Evolutionary conservation across 2,888 invertebrate species (phyloP), one percentile per base, ranked within the genome.

Genomic region (Ditylenchus weischeri): DNA sequence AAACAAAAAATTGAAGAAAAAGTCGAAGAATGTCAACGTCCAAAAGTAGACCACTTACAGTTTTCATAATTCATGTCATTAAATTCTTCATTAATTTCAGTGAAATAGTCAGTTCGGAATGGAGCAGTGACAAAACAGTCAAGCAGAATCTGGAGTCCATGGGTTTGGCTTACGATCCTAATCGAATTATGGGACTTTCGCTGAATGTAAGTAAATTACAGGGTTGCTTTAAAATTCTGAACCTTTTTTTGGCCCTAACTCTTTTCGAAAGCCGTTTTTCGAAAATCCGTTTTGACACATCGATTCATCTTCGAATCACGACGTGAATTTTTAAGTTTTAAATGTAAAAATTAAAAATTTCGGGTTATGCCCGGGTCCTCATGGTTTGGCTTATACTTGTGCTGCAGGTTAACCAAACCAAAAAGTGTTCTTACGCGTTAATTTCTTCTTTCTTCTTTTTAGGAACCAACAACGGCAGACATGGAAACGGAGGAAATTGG

Each of bases 161-260:
- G 57, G 68, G 69, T 48, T 35, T 68, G 43, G 68, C 69, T 13
- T 68, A 68, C 57, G 69, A 68, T 19, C 68, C 68, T 1, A 68
- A 68, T 47, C 51, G 67, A 59, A 21, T 59, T 29, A 43, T 59
- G 29, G 60, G 47, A 11, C 43, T 59, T 35, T 47, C 60, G 19
- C 13, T 43, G 19, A 59, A 59, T 21, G 38, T 36, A 47, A 48
- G 38, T 58, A 29, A 4, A 29, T n/a, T 4, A 29, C 29, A 29
- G 29, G 29, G 29, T 29, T 29, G 3, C 5, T 29, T 29, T 2
- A 4, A 4, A 29, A 29, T 29, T 29, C 5, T 29, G 29, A 5
- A 29, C 2, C 29, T n/a, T n/a, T n/a, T n/a, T n/a, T n/a, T n/a
- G n/a, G n/a, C n/a, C n/a, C n/a, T n/a, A n/a, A n/a, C n/a, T n/a